Base-by-base conservation (phyloP, 2,113 vertebrate genomes). In the Loxodonta africana region DNA sequence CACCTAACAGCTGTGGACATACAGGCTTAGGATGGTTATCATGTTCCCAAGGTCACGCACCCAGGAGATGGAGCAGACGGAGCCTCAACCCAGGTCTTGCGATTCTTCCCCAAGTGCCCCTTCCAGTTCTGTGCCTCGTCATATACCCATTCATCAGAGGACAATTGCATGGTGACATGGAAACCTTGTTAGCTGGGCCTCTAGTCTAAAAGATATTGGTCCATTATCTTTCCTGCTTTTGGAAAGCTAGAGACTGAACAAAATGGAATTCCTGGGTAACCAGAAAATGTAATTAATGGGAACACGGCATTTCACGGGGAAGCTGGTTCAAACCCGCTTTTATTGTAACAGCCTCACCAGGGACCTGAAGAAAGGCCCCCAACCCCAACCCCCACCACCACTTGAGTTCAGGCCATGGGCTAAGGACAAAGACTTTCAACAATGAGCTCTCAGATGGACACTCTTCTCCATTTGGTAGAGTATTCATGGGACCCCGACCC, bases 1-100 rank as follows among this genome's bases (percentile, higher is more conserved):
- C 21, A 0, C 6, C 48, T 6, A 11, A 8, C 33, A 9, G 82
- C 14, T 5, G 26, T 12, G 82, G 69, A 67, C 2, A 1, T 3
- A 0, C 0, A 9, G n/a, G 71, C 17, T 6, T 15, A 0, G 15
- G 48, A 20, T 0, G 2, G 3, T 15, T n/a, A 26, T 1, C 0
- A 6, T 4, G 57, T 77, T 67, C 73, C 76, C 1, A 30, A 23
- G 57, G 60, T 23, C 5, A 0, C 62, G 5, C n/a, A 25, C 60
- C 11, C 7, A 1, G 78, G 6, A 15, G 4, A 8, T 4, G 3
- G 48, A 18, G 25, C 4, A 12, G 14, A 15, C 0, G 10, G 71
- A 6, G 4, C 25, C 8, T 14, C 26, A 23, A 15, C 41, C 28
- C 1, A 2, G 57, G n/a, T 7, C 37, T 33, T 25, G 28, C 8